A percentile compares a stretch with the other conserved stretches of the same genome.
Evolutionary conservation across 2,113 vertebrate species (phyloP).

Genomic region (Caranx melampygus): DNA sequence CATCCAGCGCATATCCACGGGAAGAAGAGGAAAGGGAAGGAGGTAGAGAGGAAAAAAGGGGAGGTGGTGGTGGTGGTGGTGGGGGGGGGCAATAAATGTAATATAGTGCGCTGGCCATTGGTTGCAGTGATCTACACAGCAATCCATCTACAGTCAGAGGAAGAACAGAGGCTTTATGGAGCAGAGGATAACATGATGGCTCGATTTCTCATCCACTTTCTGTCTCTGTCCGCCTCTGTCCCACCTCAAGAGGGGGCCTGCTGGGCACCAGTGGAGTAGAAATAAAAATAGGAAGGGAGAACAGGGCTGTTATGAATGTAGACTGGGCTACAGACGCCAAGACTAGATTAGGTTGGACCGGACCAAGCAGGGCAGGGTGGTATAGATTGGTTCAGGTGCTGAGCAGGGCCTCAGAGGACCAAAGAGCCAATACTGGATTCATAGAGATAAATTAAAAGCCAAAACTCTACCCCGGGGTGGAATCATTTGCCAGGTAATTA

Average conservation of each 20-base stretch:
- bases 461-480: slow-evolving; percentile 50
- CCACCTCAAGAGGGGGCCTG: slow-evolving; percentile 58
- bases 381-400: slow-evolving; percentile 52
- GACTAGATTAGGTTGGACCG: slow-evolving; percentile 46
- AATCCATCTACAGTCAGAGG: slow-evolving; percentile 76
- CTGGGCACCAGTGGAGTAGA: slow-evolving; percentile 44
- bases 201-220: slow-evolving; percentile 79
- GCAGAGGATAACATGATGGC: slow-evolving; percentile 78
- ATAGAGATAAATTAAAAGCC: slow-evolving; percentile 63
- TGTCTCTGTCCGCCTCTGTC: slow-evolving; percentile 55
- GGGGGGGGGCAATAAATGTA: slow-evolving; percentile 80
- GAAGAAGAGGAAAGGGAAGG: slow-evolving; percentile 51
- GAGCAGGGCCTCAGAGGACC: slow-evolving; percentile 30
- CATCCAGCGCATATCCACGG: slow-evolving; percentile 41
- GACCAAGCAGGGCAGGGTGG: slow-evolving; percentile 12
- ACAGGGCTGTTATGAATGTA: slow-evolving; percentile 49
- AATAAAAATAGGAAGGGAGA: slow-evolving; percentile 55
- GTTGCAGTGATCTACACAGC: slow-evolving; percentile 78
- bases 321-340: slow-evolving; percentile 18
- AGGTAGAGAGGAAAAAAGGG: slow-evolving; percentile 32
- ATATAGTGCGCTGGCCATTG: slow-evolving; percentile 79
- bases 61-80: slow-evolving; percentile 21
- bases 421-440: slow-evolving; percentile 54
- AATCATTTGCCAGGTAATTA: slow-evolving; percentile 72
- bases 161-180: slow-evolving; percentile 83